These are phyloP conservation scores for Arremon brunneinucha DNA, from an alignment of 2,797 vertebrate species.

Conservation along the genomic window DNA sequence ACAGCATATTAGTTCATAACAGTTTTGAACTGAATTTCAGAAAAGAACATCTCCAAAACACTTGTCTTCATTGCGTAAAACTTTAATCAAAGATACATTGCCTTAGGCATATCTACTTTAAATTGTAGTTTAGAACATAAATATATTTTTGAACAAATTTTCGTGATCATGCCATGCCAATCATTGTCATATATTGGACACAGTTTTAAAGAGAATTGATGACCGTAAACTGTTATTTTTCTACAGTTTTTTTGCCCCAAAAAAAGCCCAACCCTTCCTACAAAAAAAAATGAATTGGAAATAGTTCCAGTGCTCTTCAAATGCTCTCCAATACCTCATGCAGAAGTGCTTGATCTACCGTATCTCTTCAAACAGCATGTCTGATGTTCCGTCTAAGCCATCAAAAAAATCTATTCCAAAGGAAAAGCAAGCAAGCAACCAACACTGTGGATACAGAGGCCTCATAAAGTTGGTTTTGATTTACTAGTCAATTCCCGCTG, in stretches of 20 bases:
- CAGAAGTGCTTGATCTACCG: background rate
- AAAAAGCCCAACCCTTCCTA: background rate
- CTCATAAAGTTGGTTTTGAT: background rate
- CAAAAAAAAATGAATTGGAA: background rate
- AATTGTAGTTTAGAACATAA: background rate
- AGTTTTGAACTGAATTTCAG: background rate
- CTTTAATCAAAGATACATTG: background rate
- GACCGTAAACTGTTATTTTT: background rate
- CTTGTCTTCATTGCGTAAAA: background rate
- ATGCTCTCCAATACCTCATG: background rate
- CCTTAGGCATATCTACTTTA: background rate
- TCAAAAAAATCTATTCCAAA: background rate
- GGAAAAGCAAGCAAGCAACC: background rate
- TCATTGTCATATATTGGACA: background rate
- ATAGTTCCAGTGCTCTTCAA: background rate
- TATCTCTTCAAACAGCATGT: background rate
- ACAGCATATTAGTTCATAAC: background rate
- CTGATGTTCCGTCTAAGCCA: background rate
- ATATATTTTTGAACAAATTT: background rate
- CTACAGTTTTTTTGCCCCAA: fast-evolving
- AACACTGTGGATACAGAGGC: background rate
- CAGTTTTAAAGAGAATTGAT: background rate
- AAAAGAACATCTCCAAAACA: background rate
- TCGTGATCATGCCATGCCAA: background rate
- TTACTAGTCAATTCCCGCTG: background rate